Evolutionary conservation across 2,888 invertebrate genomes (phyloP), one percentile per base, ranked within the genome.

Genomic region (Cheilosia soror): DNA sequence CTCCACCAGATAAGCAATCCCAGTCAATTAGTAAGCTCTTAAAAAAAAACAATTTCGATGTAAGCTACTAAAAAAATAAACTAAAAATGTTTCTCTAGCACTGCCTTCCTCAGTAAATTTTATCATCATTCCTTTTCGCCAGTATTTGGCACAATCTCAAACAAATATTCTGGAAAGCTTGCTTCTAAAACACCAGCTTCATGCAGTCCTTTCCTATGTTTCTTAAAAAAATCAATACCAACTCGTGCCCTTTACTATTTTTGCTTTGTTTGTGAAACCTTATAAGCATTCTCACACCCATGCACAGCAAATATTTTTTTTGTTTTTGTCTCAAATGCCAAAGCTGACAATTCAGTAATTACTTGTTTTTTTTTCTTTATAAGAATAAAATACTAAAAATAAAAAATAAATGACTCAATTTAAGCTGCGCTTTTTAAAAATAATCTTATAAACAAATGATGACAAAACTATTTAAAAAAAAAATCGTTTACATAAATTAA

Each of bases 391-490:
- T 42, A 51, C 47, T 58, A 40, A 75, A 79, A 60, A 37, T 65
- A 68, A 87, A 47, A 58, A 63, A 71, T 40, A 78, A 76, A 77
- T 85, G 85, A 85, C 85, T 85, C 49, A 85, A 85, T 62, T 85
- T 57, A 77, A 85, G 85, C 85, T 85, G 85, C 85, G 57, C 80
- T 80, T 51, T 66, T 37, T 37, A 66, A 75, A 81, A 83, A 42
- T 83, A 62, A 63, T 49, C 47, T 72, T 57, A 63, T 44, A 49
- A 71, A 58, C 42, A 58, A 47, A 53, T 72, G 25, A 63, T 37
- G 69, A 72, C 40, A 47, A 68, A 65, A 75, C 5, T 65, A 76
- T 58, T 27, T n/a, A n/a, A 49, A 33, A 60, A 40, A 80, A 73
- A 68, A 44, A 77, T 66, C 53, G 58, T 79, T 71, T 63, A 73